A percentile compares a stretch with the other conserved stretches of the same genome.
Evolutionary conservation across 2,113 vertebrate genomes (phyloP).

Genomic region (Rhombomys opimus): DNA sequence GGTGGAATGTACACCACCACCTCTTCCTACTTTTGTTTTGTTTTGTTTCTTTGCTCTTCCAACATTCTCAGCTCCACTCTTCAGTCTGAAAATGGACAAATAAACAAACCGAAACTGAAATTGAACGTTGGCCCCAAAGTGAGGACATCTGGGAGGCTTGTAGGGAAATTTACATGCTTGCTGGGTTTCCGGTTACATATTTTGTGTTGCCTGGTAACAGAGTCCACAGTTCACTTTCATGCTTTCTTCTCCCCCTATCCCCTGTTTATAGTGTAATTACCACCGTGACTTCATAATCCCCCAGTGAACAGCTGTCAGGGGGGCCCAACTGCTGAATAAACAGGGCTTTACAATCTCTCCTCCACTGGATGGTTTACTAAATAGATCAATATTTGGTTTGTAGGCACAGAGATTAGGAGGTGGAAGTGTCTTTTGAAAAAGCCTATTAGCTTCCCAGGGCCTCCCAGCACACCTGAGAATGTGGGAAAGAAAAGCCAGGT

Average conservation of each 20-base stretch:
- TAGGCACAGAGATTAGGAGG: slow-evolving; percentile 81
- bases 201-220: slow-evolving; percentile 82
- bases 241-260: slow-evolving; percentile 84
- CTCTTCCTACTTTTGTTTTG: background rate
- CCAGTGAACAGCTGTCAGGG: slow-evolving; percentile 86
- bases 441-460: slow-evolving; percentile 66
- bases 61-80: slow-evolving; percentile 61
- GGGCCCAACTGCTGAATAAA: slow-evolving; percentile 83
- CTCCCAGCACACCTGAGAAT: slow-evolving; percentile 82
- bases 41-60: background rate
- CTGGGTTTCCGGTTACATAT: slow-evolving; percentile 84
- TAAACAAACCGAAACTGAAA: slow-evolving; percentile 90
- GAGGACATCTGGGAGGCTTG: slow-evolving; percentile 85
- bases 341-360: slow-evolving; percentile 72
- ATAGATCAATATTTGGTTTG: slow-evolving; percentile 85
- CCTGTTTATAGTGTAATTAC: slow-evolving; percentile 86
- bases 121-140: slow-evolving; percentile 80
- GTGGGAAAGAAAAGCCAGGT: slow-evolving; percentile 74
- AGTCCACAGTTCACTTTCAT: slow-evolving; percentile 79
- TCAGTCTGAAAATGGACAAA: slow-evolving; percentile 59
- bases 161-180: slow-evolving; percentile 75
- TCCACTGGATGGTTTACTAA: slow-evolving; percentile 82
- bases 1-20: background rate
- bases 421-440: slow-evolving; percentile 85
- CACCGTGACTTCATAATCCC: slow-evolving; percentile 86